Evolutionary conservation across 2,888 invertebrate species (phyloP).

Genomic region (Steinernema carpocapsae): DNA sequence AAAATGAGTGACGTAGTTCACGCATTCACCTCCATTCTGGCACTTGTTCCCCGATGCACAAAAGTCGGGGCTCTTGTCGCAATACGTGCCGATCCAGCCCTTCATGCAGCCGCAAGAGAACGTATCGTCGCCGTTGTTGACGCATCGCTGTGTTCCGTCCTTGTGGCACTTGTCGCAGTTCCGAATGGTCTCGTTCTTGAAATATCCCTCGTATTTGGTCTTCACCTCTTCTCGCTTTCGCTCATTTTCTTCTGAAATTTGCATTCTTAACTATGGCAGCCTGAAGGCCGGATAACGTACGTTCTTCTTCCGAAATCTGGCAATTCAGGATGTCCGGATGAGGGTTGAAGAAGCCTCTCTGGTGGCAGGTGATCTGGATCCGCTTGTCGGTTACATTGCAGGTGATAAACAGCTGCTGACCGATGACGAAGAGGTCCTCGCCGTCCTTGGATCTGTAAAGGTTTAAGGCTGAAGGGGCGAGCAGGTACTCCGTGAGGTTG

Average conservation of each 20-base stretch:
- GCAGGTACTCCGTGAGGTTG: neutral
- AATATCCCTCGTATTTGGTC: neutral
- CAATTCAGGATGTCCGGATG: neutral
- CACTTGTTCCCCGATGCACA: neutral
- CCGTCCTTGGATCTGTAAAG: neutral
- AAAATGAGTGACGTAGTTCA: neutral
- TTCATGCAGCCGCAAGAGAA: neutral
- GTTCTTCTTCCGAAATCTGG: neutral
- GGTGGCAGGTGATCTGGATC: neutral
- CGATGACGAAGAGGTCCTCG: neutral
- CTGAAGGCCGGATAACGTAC: neutral
- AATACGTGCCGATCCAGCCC: constrained; percentile 5
- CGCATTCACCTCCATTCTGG: constrained; percentile 22
- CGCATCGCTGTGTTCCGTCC: constrained; percentile 4
- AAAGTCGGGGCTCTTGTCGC: constrained; percentile 21
- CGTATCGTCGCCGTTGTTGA: neutral
- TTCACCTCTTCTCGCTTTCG: neutral
- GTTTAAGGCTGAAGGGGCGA: neutral
- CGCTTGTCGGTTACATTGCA: constrained; percentile 2
- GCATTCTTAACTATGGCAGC: neutral
- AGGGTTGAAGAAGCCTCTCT: constrained; percentile 12
- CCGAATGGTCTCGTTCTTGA: neutral
- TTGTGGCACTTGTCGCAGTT: constrained; percentile 1
- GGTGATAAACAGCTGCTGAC: neutral
- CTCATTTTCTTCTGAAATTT: neutral